Conservation (phyloP, 2,113 vertebrate species). For the Rhinolophus sinicus region DNA sequence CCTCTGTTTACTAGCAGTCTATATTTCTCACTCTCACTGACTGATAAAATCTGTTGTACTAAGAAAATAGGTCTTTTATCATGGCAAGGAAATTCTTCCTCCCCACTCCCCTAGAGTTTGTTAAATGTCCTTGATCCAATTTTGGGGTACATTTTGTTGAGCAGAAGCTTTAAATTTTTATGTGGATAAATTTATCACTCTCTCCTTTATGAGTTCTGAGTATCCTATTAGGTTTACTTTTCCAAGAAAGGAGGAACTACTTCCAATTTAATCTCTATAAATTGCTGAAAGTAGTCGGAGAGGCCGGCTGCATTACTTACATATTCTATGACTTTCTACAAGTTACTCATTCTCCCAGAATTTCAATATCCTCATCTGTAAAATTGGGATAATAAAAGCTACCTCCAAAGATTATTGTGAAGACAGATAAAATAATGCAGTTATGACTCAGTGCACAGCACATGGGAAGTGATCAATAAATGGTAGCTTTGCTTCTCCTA, state of each 20-base stretch:
- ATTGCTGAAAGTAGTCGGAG: neutral
- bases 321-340: neutral
- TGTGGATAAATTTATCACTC: neutral
- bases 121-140: neutral
- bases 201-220: slow-evolving; percentile 32
- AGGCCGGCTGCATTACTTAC: neutral
- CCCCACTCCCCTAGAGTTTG: neutral
- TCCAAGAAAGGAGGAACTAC: neutral
- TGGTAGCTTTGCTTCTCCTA: neutral
- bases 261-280: slow-evolving; percentile 39
- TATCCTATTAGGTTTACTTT: slow-evolving; percentile 35
- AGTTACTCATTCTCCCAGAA: neutral
- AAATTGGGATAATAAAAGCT: neutral
- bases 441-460: neutral
- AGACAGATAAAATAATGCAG: neutral
- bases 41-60: neutral
- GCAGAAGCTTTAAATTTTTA: neutral
- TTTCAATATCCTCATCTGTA: neutral
- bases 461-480: neutral
- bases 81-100: neutral
- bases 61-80: neutral
- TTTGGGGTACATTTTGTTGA: neutral
- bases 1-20: neutral
- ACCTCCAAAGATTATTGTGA: neutral
- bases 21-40: neutral